Evolutionary conservation across 2,113 vertebrate species (phyloP).

Genomic region (Upupa epops): DNA sequence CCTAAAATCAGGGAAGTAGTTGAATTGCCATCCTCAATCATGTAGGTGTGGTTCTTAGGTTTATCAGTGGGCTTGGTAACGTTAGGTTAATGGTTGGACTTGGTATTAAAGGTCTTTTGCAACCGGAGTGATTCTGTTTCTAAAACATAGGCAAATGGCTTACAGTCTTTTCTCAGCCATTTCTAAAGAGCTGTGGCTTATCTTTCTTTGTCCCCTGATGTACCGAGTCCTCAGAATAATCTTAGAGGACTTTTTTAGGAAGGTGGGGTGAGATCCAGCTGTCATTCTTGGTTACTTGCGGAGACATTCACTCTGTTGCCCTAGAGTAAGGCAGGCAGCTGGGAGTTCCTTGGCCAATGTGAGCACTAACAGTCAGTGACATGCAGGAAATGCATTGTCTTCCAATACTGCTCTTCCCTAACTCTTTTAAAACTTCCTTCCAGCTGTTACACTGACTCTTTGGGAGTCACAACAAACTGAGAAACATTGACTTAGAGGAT

Average conservation of each 20-base stretch:
- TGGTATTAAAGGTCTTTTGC: too few species aligned
- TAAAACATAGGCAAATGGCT: neutral
- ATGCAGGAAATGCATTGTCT: neutral
- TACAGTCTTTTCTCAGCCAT: neutral
- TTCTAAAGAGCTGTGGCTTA: neutral
- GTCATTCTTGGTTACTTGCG: neutral
- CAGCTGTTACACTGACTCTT: neutral
- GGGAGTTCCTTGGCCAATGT: neutral
- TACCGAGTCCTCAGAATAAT: neutral
- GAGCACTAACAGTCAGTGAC: neutral
- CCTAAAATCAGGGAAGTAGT: neutral
- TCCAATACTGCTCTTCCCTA: neutral
- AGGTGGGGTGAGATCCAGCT: neutral
- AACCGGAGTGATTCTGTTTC: too few species aligned
- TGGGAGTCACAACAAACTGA: neutral
- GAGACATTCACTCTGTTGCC: neutral
- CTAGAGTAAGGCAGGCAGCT: neutral
- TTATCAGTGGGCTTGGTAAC: too few species aligned
- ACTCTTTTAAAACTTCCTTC: neutral
- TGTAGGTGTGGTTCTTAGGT: too few species aligned
- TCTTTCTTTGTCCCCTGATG: neutral
- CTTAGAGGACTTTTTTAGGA: neutral
- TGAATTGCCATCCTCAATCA: too few species aligned
- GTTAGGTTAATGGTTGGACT: too few species aligned
- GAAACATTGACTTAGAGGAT: neutral